Conservation (phyloP, 1,140 invertebrate genomes). For the Drosophila malerkotliana region DNA sequence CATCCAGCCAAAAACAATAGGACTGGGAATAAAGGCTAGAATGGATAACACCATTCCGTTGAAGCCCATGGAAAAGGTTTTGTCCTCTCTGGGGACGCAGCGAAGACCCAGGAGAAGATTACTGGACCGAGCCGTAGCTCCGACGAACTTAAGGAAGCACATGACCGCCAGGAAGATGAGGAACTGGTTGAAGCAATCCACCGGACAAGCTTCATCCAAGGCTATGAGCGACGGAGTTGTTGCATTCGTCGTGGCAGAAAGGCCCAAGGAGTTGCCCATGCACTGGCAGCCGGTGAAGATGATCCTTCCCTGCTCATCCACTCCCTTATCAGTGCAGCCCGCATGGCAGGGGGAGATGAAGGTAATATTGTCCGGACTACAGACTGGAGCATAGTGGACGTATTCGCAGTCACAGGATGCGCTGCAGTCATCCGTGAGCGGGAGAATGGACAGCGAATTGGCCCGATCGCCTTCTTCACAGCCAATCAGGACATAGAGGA, state of each 20-base stretch:
- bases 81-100: constrained; percentile 89
- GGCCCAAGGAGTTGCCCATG: constrained; percentile 9
- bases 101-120: constrained; percentile 88
- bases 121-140: constrained; percentile 87
- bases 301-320: constrained; percentile 65
- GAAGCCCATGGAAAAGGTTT: constrained; percentile 88
- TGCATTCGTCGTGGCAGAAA: neutral
- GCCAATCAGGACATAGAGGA: constrained; percentile 88
- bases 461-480: constrained; percentile 85
- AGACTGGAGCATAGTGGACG: constrained; percentile 88
- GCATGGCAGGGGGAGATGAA: constrained; percentile 90
- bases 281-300: constrained; percentile 63
- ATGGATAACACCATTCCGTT: constrained; percentile 87
- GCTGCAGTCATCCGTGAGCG: constrained; percentile 85
- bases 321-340: constrained; percentile 85
- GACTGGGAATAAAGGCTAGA: constrained; percentile 89
- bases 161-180: constrained; percentile 87
- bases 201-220: constrained; percentile 86
- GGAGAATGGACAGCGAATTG: constrained; percentile 36
- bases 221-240: constrained; percentile 28
- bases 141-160: constrained; percentile 88
- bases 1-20: constrained; percentile 89
- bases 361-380: constrained; percentile 85
- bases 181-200: constrained; percentile 87
- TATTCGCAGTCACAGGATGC: constrained; percentile 87